Evolutionary conservation across 2,888 invertebrate species (phyloP).

Genomic region (Platycheirus rosarum): DNA sequence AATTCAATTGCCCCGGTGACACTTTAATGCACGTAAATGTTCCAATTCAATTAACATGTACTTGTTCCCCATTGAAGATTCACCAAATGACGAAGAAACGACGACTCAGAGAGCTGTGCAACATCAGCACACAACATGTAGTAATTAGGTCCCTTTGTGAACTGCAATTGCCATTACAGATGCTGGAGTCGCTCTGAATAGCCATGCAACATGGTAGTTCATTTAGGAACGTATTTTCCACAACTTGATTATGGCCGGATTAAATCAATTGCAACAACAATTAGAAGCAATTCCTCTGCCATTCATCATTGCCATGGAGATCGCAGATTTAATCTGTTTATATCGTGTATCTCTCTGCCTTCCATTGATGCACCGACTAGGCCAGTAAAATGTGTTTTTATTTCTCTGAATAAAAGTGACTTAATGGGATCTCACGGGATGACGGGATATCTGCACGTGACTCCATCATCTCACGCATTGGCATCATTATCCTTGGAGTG

Average conservation of each 20-base stretch:
- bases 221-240: not conserved
- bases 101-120: no score
- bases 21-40: not conserved
- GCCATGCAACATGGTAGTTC: not conserved
- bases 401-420: slow-evolving; percentile 11
- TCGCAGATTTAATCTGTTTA: slow-evolving; percentile 27
- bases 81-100: slow-evolving; percentile 3
- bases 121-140: not conserved
- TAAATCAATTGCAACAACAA: slow-evolving; percentile 44
- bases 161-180: slow-evolving; percentile 19
- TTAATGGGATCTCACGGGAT: slow-evolving; percentile 21
- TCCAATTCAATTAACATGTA: slow-evolving; percentile 24
- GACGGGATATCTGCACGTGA: slow-evolving; percentile 33
- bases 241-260: slow-evolving; percentile 29
- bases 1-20: slow-evolving; percentile 8
- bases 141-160: slow-evolving; percentile 28
- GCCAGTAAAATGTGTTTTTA: slow-evolving; percentile 17
- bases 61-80: slow-evolving; percentile 23
- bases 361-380: slow-evolving; percentile 27
- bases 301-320: slow-evolving; percentile 12
- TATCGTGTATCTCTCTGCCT: not conserved
- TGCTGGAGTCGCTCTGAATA: slow-evolving; percentile 3
- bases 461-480: slow-evolving; percentile 15
- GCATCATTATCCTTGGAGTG: slow-evolving; percentile 31
- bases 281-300: slow-evolving; percentile 33